Percentiles rank a stretch among this genome's conserved stretches.
phyloP scores from a whole-genome alignment of 2,797 vertebrate species.

The Sus cebifrons region DNA sequence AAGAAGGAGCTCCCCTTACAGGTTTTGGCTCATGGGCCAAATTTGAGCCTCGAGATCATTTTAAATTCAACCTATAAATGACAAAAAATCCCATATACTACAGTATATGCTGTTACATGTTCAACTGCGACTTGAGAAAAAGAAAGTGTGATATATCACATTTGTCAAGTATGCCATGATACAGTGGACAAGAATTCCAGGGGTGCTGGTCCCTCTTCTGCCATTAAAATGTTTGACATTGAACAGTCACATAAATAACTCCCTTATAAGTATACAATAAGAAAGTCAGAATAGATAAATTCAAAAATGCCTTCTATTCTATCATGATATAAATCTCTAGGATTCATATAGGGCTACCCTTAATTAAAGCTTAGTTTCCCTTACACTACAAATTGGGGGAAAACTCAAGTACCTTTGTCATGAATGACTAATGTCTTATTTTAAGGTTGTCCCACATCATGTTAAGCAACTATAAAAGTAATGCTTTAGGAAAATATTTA shows the following conservation, averaged over 20 bases:
- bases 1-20: neutral
- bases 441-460: slow-evolving; percentile 17
- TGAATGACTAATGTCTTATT: slow-evolving; percentile 35
- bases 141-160: neutral
- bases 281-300: neutral
- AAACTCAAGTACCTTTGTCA: neutral
- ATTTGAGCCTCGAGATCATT: slow-evolving; percentile 52
- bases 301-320: neutral
- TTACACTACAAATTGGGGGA: neutral
- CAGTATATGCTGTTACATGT: neutral
- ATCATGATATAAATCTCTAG: slow-evolving; percentile 33
- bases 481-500: slow-evolving; percentile 45
- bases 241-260: slow-evolving; percentile 26
- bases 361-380: slow-evolving; percentile 56
- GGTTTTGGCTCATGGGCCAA: slow-evolving; percentile 27
- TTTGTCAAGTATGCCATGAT: neutral
- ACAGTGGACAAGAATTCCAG: neutral
- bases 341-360: neutral
- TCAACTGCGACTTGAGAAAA: neutral
- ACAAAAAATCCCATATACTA: neutral
- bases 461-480: slow-evolving; percentile 50
- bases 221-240: slow-evolving; percentile 43
- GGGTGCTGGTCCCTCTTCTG: neutral
- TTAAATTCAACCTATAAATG: slow-evolving; percentile 49
- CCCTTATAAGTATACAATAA: neutral